phyloP scores from a whole-genome alignment of 2,797 vertebrate genomes.

The Syncerus caffer region DNA sequence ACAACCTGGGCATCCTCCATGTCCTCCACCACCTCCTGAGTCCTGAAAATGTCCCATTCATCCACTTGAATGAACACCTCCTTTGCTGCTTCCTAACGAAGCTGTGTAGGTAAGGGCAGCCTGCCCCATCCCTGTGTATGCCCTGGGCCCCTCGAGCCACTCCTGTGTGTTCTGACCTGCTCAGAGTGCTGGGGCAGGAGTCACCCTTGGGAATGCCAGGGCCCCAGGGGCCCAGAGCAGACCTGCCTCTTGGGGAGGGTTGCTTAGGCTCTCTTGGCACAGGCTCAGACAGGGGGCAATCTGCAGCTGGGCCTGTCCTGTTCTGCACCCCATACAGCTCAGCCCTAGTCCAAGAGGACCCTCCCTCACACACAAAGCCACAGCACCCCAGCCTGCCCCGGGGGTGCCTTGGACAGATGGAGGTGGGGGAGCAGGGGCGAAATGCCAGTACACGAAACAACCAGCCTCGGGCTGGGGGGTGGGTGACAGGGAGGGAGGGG shows the following conservation, averaged over 20 bases:
- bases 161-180: not conserved
- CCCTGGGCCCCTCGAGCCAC: not conserved
- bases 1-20: not conserved
- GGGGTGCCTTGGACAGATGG: not conserved
- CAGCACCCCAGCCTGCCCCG: not conserved
- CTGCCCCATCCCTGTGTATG: fast-evolving
- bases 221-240: not conserved
- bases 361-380: not conserved
- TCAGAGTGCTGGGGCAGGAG: not conserved
- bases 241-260: not conserved
- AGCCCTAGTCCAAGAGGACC: not conserved
- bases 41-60: not conserved
- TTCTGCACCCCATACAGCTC: not conserved
- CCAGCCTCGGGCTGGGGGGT: not conserved
- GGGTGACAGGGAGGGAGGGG: not conserved
- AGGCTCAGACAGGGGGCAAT: not conserved
- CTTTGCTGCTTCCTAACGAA: not conserved
- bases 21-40: not conserved
- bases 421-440: not conserved
- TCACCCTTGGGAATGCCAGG: not conserved
- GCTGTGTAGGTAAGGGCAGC: not conserved
- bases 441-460: no score
- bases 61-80: fast-evolving
- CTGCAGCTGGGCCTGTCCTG: not conserved
- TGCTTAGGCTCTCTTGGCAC: not conserved